Evolutionary conservation across 2,113 vertebrate genomes (phyloP), one percentile per base, ranked within the genome.

Genomic region (Caranx ignobilis): DNA sequence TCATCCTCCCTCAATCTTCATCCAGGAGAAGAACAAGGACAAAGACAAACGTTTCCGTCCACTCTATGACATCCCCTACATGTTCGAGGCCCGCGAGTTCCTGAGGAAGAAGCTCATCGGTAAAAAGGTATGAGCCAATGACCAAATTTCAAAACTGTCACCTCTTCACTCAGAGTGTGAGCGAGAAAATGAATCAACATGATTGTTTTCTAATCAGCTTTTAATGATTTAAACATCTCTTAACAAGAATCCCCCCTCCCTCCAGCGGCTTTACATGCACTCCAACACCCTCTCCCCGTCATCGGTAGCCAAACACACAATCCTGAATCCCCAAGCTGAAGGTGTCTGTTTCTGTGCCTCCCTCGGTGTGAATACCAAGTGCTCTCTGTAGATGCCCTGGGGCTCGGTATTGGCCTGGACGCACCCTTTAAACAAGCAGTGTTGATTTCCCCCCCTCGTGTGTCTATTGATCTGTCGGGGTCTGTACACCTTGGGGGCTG

Each of bases 41-140:
- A 99, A 97, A 93, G 98, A 99, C 94, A 97, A 98, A 92, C 97
- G 97, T 76, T 97, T 99, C 80, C 96, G 98, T 71, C 98, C 98
- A 0, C 96, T 99, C 11, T 99, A 99, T 1, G 98, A 99, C 95
- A 98, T 99, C 89, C 98, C 98, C 55, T 99, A 99, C 93, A 99
- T 99, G 98, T 99, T 99, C 15, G 98, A 99, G 90, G 98, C 98
- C 67, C 95, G 98, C 12, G 98, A 99, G 79, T 99, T 99, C 94
- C 95, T 99, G 83, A 96, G 98, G 82, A 99, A 99, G 96, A 99
- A 99, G 84, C 96, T 99, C 68, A 98, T 98, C 2, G 98, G 97
- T 19, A 99, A 99, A 83, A 99, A 99, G 98, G 98, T 98, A 94
- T 83, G 68, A 71, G 21, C 13, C 39, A 0, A 7, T 1, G 19